phyloP scores from a whole-genome alignment of 37 sponge, comb jelly and placozoan species.

The Chondrilla cf. caribensis region DNA sequence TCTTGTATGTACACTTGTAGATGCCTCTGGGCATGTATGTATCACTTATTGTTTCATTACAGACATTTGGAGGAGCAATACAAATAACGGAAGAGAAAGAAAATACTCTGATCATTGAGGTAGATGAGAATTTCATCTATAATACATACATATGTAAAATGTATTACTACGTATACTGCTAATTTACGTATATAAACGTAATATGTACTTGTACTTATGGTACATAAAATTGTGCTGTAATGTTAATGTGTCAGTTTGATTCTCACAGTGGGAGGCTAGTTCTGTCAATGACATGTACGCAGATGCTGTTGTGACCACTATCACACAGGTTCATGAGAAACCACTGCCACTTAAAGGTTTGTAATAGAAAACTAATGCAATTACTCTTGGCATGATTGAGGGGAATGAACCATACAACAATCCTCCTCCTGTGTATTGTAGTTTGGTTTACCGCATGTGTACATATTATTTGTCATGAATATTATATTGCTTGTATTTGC shows the following conservation, averaged over 20 bases:
- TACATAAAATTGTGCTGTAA: too few relatives aligned
- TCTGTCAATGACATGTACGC: conserved; percentile 94
- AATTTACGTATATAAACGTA: too few relatives aligned
- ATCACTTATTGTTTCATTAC: neutral
- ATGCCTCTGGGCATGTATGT: neutral
- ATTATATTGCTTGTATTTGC: too few relatives aligned
- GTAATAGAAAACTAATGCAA: neutral
- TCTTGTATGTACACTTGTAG: too few relatives aligned
- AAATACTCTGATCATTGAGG: conserved; percentile 43
- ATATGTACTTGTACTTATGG: neutral
- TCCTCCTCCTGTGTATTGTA: too few relatives aligned
- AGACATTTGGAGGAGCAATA: conserved; percentile 70
- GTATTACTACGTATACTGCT: too few relatives aligned
- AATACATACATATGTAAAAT: too few relatives aligned
- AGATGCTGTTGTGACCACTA: conserved; percentile 90
- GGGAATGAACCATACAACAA: too few relatives aligned
- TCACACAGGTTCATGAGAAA: conserved; percentile 70
- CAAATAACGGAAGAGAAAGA: conserved; percentile 54
- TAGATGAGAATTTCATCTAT: conserved; percentile 11
- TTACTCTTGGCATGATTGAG: too few relatives aligned
- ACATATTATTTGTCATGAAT: too few relatives aligned
- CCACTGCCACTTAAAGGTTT: conserved; percentile 48
- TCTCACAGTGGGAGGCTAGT: conserved; percentile 84
- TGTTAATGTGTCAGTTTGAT: too few relatives aligned
- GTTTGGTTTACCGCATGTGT: too few relatives aligned